These are phyloP conservation scores for Enteromius treurensis DNA, from an alignment of 2,797 vertebrate species.

Conservation along the genomic window DNA sequence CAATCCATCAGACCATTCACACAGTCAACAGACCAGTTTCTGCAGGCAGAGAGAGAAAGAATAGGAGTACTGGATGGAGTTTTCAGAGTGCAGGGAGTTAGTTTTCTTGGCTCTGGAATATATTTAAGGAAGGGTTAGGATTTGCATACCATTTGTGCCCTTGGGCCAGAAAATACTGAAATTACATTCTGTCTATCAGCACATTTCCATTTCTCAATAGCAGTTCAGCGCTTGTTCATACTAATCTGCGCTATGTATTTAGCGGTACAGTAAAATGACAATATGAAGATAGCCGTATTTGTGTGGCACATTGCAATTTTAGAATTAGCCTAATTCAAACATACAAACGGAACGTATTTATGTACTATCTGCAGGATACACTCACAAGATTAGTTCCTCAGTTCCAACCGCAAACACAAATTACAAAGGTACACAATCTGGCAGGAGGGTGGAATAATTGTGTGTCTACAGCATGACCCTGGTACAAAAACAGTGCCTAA, in stretches of 20 bases:
- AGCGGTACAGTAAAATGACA: slow-evolving; percentile 7
- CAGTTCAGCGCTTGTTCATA: slow-evolving; percentile 3
- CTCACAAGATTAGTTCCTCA: neutral
- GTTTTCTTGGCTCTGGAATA: slow-evolving; percentile 25
- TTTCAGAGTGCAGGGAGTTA: slow-evolving; percentile 1
- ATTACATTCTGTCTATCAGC: slow-evolving; percentile 31
- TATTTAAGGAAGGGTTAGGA: slow-evolving; percentile 32
- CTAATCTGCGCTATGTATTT: slow-evolving; percentile 9
- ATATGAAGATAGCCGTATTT: neutral
- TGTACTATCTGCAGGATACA: neutral
- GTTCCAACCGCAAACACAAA: neutral
- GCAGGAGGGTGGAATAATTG: slow-evolving; percentile 1
- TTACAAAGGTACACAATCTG: neutral
- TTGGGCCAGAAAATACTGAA: slow-evolving; percentile 36
- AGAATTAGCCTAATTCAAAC: neutral
- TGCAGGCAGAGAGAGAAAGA: slow-evolving; percentile 19
- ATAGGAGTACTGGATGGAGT: neutral
- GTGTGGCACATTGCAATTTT: neutral
- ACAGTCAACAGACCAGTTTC: slow-evolving; percentile 12
- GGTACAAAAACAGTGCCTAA: slow-evolving; percentile 1
- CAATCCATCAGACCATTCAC: slow-evolving; percentile 13
- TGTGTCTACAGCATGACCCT: neutral
- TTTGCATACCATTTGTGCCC: slow-evolving; percentile 39
- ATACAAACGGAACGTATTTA: neutral
- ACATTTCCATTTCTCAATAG: slow-evolving; percentile 26